Evolutionary conservation across 2,113 vertebrate genomes (phyloP).

Genomic region (Istiophorus platypterus): DNA sequence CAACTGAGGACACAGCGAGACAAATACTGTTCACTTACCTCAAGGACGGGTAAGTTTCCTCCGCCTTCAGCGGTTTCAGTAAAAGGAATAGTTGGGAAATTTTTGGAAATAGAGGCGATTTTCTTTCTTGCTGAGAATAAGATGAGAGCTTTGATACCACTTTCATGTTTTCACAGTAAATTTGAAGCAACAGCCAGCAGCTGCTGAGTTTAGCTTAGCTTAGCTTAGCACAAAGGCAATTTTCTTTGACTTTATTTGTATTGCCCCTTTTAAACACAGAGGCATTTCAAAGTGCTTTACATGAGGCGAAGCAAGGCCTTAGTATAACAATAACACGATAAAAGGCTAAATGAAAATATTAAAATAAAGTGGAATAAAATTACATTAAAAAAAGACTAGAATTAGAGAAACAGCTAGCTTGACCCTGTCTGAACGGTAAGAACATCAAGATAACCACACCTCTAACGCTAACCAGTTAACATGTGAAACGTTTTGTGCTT

Average conservation of each 20-base stretch:
- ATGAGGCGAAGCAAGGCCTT: too few species aligned
- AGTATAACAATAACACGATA: too few species aligned
- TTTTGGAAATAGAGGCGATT: neutral
- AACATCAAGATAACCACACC: too few species aligned
- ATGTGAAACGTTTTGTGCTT: too few species aligned
- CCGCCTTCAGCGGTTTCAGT: neutral
- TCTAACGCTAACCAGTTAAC: too few species aligned
- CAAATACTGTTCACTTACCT: slow-evolving; percentile 94
- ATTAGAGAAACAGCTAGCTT: neutral
- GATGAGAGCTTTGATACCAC: neutral
- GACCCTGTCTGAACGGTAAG: too few species aligned
- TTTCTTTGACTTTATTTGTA: neutral
- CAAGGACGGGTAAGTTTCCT: slow-evolving; percentile 90
- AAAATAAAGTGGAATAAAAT: neutral
- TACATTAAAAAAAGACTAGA: neutral
- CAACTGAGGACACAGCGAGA: slow-evolving; percentile 91
- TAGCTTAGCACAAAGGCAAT: neutral
- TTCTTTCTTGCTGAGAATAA: neutral
- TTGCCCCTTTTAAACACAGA: neutral
- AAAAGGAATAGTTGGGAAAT: neutral
- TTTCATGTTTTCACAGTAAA: neutral
- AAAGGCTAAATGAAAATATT: too few species aligned
- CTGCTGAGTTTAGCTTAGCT: neutral
- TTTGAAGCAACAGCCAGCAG: too few species aligned
- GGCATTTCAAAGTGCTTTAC: neutral